Evolutionary conservation across 2,797 vertebrate species (phyloP), one percentile per base, ranked within the genome.

Genomic region (Sorex maritimensis): DNA sequence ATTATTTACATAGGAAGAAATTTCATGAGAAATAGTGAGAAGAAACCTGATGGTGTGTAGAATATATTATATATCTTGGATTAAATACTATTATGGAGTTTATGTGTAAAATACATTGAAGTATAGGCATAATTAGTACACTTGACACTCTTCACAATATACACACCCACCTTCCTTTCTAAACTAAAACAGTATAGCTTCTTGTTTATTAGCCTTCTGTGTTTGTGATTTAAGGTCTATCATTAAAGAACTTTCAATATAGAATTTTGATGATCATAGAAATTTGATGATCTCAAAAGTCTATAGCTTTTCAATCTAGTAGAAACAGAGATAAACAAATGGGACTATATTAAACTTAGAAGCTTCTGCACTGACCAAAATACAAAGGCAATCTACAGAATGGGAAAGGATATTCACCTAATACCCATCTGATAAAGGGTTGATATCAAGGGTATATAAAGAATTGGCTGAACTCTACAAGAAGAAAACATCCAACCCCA

Each of bases 161-260:
- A 10, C 34, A 28, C 13, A n/a, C 38, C 61, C 30, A 44, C 23
- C 13, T 41, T 63, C 21, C 8, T 8, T 10, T 17, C 26, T 4
- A 67, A 84, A 78, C 15, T 58, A 77, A 55, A 52, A 4, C 81
- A 88, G 61, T 23, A 67, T 0, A 41, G 14, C 9, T 17, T 69
- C 28, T 84, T 21, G 55, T 23, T 61, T 38, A 13, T 34, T 83
- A 86, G 10, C 73, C 23, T 67, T 78, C 63, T 17, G 0, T 61
- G 8, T n/a, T 30, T 44, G 79, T 79, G 46, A 1, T 19, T 49
- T n/a, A 2, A 7, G 8, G 23, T 73, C n/a, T 86, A 13, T 24
- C 78, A 74, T 28, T 81, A 93, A 84, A 81, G 24, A 55, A 34
- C 81, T 87, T 92, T 41, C 41, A 44, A 44, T 44, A 44, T 44